phyloP scores from a whole-genome alignment of 2,888 invertebrate genomes.

The Acanthosoma haemorrhoidale region DNA sequence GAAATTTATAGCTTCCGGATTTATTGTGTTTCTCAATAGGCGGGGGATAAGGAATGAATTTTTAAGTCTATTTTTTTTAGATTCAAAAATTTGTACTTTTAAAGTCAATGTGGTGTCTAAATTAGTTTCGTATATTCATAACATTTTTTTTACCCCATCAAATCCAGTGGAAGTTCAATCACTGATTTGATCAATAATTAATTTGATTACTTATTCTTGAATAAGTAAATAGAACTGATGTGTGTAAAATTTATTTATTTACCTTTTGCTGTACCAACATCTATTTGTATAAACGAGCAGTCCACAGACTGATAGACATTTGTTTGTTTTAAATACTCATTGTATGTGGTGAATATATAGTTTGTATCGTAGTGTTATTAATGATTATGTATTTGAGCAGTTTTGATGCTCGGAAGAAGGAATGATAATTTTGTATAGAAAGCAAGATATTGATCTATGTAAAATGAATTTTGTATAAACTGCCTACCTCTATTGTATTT shows the following conservation, averaged over 20 bases:
- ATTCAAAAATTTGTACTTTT: no score
- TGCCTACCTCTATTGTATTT: slow-evolving; percentile 21
- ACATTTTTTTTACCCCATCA: no score
- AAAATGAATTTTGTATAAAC: slow-evolving; percentile 6
- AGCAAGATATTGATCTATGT: neutral
- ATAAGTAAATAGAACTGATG: slow-evolving; percentile 28
- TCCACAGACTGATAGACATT: no score
- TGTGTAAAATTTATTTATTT: slow-evolving; percentile 8
- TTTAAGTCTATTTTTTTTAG: no score
- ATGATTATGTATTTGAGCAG: neutral
- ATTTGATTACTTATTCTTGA: neutral
- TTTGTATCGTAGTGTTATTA: slow-evolving; percentile 3
- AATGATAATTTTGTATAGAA: neutral
- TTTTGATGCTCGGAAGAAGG: neutral
- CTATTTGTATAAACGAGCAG: neutral
- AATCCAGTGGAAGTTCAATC: no score
- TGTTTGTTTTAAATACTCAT: slow-evolving; percentile 8
- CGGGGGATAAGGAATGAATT: no score
- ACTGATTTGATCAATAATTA: no score
- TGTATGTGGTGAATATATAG: slow-evolving; percentile 1
- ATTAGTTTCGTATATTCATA: no score
- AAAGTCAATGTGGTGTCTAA: no score
- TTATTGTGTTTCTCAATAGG: no score
- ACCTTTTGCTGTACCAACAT: neutral
- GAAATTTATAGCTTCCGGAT: slow-evolving; percentile 10